phyloP scores from a whole-genome alignment of 2,888 invertebrate species.

The Nymphalis c-album region DNA sequence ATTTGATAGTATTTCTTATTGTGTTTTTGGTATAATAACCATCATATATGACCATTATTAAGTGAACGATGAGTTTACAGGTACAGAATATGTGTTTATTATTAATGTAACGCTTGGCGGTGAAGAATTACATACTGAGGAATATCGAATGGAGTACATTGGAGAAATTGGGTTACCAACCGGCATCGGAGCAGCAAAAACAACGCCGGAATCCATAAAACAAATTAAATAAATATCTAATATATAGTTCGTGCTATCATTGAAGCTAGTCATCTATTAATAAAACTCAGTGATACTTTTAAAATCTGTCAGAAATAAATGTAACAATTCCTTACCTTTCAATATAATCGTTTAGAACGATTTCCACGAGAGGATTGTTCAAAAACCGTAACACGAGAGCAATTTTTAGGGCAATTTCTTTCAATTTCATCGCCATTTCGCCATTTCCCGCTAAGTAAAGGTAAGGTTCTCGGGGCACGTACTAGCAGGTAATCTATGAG shows the following conservation, averaged over 20 bases:
- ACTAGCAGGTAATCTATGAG: slow-evolving; percentile 32
- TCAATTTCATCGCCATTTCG: slow-evolving; percentile 40
- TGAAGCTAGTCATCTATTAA: too few relatives aligned
- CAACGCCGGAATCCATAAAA: too few relatives aligned
- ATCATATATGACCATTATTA: too few relatives aligned
- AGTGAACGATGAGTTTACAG: too few relatives aligned
- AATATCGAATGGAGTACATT: too few relatives aligned
- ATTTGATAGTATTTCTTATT: too few relatives aligned
- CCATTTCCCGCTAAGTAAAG: slow-evolving; percentile 39
- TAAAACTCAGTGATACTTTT: neutral
- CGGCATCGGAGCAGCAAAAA: too few relatives aligned
- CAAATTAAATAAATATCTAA: neutral
- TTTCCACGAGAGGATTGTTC: slow-evolving; percentile 30
- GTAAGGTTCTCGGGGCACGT: slow-evolving; percentile 35
- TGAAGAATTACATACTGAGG: too few relatives aligned
- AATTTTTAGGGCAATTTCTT: slow-evolving; percentile 44
- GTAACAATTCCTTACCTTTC: slow-evolving; percentile 21
- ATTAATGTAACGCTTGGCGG: too few relatives aligned
- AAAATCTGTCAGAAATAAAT: neutral
- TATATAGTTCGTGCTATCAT: neutral
- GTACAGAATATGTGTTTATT: too few relatives aligned
- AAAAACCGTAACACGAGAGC: slow-evolving; percentile 37
- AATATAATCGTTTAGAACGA: slow-evolving; percentile 22
- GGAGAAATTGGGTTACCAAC: too few relatives aligned
- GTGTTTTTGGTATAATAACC: too few relatives aligned